Evolutionary conservation across 1,140 invertebrate species (phyloP).

Genomic region (Anastrepha obliqua): DNA sequence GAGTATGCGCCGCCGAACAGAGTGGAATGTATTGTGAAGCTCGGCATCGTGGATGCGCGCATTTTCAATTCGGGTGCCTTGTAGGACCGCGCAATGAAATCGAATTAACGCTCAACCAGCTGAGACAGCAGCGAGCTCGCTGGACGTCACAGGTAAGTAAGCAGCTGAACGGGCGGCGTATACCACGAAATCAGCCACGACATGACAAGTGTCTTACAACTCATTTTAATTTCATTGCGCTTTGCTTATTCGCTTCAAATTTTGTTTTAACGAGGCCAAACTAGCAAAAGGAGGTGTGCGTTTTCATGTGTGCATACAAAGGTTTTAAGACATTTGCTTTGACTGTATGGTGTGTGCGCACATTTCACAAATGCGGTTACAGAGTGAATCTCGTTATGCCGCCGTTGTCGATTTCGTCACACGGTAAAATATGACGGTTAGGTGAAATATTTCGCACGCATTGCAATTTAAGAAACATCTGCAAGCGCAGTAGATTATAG

Average conservation of each 20-base stretch:
- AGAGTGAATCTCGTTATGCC: neutral
- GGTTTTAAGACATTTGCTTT: neutral
- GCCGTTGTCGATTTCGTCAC: conserved; percentile 19
- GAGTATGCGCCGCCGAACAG: neutral
- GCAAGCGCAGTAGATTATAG: neutral
- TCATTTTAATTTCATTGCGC: conserved; percentile 24
- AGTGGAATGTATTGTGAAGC: conserved; percentile 5
- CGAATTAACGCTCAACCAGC: neutral
- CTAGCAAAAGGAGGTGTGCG: neutral
- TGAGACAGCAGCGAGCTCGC: neutral
- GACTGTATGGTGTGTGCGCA: neutral
- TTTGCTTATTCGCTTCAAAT: neutral
- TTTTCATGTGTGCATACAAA: neutral
- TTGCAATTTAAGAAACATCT: neutral
- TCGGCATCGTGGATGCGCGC: neutral
- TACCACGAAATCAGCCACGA: neutral
- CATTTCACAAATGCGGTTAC: neutral
- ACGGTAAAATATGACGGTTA: conserved; percentile 11
- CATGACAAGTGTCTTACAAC: conserved; percentile 49
- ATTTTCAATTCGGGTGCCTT: neutral
- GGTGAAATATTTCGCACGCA: conserved; percentile 29
- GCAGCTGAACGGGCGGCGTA: conserved; percentile 17
- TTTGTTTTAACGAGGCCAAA: neutral
- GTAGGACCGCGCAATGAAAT: neutral
- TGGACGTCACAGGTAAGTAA: neutral